These are phyloP conservation scores for Leptinotarsa peninsularis DNA, from an alignment of 2,888 invertebrate species.

Conservation along the genomic window DNA sequence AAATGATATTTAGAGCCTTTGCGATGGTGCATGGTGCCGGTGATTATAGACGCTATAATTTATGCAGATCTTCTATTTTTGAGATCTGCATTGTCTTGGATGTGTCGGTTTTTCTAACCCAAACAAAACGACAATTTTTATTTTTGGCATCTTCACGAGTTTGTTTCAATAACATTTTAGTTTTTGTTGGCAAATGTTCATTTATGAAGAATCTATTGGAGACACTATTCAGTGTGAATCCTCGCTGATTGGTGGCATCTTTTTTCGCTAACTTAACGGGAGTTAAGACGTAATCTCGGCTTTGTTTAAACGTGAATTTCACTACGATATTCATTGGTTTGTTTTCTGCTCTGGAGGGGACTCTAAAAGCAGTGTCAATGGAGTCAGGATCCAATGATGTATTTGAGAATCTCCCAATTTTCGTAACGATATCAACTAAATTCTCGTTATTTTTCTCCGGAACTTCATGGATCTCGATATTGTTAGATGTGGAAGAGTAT, in stretches of 20 bases:
- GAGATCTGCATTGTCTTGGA: conserved; percentile 28
- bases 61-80: conserved; percentile 1
- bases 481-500: conserved; percentile 23
- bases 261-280: conserved; percentile 28
- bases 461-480: conserved; percentile 27
- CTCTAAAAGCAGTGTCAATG: conserved; percentile 30
- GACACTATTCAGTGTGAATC: conserved; percentile 24
- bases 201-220: conserved; percentile 31
- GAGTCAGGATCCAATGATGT: conserved; percentile 5
- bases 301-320: conserved; percentile 15
- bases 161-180: conserved; percentile 31
- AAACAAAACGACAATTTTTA: conserved; percentile 13
- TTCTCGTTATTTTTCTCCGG: conserved; percentile 24
- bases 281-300: conserved; percentile 23
- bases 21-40: no score
- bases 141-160: conserved; percentile 23
- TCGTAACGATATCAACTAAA: conserved; percentile 13
- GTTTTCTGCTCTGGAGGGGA: conserved; percentile 24
- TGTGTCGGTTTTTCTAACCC: conserved; percentile 24
- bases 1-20: no score
- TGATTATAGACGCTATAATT: no score
- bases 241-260: conserved; percentile 22
- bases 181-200: conserved; percentile 30
- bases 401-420: conserved; percentile 20
- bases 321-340: conserved; percentile 6